Conservation (phyloP, 2,797 vertebrate genomes). For the Eidolon dupreanum region DNA sequence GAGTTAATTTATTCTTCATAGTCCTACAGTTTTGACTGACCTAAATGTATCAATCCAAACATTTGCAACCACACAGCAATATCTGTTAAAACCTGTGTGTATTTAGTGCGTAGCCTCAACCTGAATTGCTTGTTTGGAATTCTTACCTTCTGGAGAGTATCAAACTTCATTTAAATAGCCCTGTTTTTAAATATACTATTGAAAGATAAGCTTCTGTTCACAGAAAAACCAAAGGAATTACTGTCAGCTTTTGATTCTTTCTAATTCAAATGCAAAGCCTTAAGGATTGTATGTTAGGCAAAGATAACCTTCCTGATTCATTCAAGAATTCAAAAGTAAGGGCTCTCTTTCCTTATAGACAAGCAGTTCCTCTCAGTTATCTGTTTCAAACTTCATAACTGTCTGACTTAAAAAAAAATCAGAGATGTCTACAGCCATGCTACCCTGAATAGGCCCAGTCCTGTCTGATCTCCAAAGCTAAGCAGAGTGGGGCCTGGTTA, state of each 20-base stretch:
- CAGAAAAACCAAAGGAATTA: background rate
- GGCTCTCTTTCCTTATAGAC: background rate
- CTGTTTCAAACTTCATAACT: slow-evolving; percentile 6
- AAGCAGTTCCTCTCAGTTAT: background rate
- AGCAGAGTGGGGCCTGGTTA: no score
- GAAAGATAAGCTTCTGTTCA: background rate
- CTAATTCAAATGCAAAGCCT: slow-evolving; percentile 32
- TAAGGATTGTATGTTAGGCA: background rate
- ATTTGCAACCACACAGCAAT: background rate
- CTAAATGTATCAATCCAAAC: background rate
- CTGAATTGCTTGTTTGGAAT: background rate
- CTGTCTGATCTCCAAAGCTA: no score
- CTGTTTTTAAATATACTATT: background rate
- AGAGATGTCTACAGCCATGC: no score
- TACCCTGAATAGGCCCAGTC: no score
- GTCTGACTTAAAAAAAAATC: background rate
- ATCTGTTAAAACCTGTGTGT: background rate
- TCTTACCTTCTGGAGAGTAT: background rate
- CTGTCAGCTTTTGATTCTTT: slow-evolving; percentile 13
- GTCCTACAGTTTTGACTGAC: background rate
- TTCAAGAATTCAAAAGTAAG: background rate
- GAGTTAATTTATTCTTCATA: background rate
- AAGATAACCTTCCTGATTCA: background rate
- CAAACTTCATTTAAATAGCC: slow-evolving; percentile 9
- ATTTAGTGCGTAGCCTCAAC: background rate